phyloP scores from a whole-genome alignment of 35 echinoderm and acorn worm species.

The Strongylocentrotus purpuratus region DNA sequence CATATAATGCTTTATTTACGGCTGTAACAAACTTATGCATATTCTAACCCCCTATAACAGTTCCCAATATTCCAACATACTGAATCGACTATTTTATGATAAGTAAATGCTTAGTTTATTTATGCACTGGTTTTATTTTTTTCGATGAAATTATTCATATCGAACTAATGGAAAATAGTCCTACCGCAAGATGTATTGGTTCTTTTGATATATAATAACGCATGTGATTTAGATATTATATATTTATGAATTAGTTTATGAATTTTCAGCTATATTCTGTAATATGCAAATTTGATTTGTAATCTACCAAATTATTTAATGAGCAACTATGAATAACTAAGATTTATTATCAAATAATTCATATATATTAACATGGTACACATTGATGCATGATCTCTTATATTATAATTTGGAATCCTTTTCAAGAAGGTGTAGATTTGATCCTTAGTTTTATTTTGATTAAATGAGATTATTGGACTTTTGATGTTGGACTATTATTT shows the following conservation, averaged over 20 bases:
- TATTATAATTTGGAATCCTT: neutral
- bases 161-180: neutral
- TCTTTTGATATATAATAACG: no score
- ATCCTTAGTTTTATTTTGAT: neutral
- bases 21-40: neutral
- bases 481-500: neutral
- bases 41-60: neutral
- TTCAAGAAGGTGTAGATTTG: neutral
- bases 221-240: no score
- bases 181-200: no score
- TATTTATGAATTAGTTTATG: no score
- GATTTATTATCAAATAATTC: no score
- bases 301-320: no score
- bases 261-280: no score
- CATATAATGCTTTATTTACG: neutral
- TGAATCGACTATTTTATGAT: neutral
- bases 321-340: no score
- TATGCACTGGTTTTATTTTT: neutral
- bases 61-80: neutral
- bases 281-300: no score
- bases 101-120: no score
- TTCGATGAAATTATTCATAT: neutral
- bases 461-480: neutral
- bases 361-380: neutral
- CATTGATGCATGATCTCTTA: neutral